Evolutionary conservation across 2,113 vertebrate genomes (phyloP), one percentile per base, ranked within the genome.

Genomic region (Grammomys surdaster): DNA sequence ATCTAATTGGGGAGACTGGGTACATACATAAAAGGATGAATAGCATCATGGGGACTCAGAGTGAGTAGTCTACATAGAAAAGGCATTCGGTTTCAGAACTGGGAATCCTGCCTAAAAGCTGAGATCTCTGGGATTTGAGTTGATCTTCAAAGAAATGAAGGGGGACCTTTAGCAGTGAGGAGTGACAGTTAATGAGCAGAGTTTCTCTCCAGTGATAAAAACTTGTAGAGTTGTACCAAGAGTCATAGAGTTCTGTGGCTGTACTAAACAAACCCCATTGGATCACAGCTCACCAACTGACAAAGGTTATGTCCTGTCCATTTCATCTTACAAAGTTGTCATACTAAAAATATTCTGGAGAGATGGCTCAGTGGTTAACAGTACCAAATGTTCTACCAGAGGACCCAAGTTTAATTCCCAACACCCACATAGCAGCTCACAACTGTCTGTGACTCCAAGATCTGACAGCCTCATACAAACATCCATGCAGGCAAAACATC

Each of bases 1-100:
- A 97, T 97, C 72, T 97, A 95, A 96, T 93, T 95, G 88, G n/a
- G 7, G 69, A 96, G 69, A 91, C n/a, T 86, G 81, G 77, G 22
- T 28, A 51, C 89, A 78, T 72, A 87, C 76, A 93, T 95, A 89
- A 95, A 95, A 94, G 80, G 88, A 95, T 96, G 84, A 89, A 58
- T 20, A 85, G 26, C 26, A 28, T 51, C 70, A 3, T 14, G 11
- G 48, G 80, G 63, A 92, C 88, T 96, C 48, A 14, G 82, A 84
- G 89, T 77, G 88, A 94, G 46, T 54, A 76, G 22, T 43, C 14
- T 77, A 91, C 84, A 93, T 48, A 90, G 46, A 88, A 95, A 85
- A 69, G 94, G 73, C 91, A 92, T 86, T 63, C 24, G 19, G 75
- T 97, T 96, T 97, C 77, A 96, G 88, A 95, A 67, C 65, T 40